These are phyloP conservation scores for Dysmachus trigonus DNA, from an alignment of 2,888 invertebrate species.

Conservation along the genomic window DNA sequence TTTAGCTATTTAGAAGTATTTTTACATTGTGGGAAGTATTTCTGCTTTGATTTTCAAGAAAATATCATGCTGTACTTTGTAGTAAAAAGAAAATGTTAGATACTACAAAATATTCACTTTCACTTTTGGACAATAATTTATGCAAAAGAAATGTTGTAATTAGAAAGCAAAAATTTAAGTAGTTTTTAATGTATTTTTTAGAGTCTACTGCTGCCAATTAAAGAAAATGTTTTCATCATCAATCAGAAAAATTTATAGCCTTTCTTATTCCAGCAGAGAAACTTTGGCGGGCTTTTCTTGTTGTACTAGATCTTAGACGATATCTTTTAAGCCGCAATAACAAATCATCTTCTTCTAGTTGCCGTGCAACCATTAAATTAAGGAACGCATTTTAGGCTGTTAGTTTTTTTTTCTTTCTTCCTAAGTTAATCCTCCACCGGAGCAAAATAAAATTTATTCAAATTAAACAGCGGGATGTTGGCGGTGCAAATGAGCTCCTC, in stretches of 20 bases:
- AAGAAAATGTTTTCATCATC: too few species aligned
- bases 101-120: too few species aligned
- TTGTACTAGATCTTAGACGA: background rate
- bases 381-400: background rate
- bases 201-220: too few species aligned
- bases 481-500: constrained; percentile 1
- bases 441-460: background rate
- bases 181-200: too few species aligned
- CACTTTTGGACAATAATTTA: too few species aligned
- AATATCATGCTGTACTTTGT: too few species aligned
- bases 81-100: too few species aligned
- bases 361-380: background rate
- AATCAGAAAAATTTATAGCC: background rate
- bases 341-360: background rate
- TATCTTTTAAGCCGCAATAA: background rate
- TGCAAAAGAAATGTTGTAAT: too few species aligned
- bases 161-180: too few species aligned
- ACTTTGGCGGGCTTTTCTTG: background rate
- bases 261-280: background rate
- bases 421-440: background rate
- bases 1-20: too few species aligned
- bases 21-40: too few species aligned
- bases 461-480: background rate
- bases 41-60: too few species aligned
- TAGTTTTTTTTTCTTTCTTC: background rate